Conservation (phyloP, 2,113 vertebrate species). For the Muscicapa adusta region DNA sequence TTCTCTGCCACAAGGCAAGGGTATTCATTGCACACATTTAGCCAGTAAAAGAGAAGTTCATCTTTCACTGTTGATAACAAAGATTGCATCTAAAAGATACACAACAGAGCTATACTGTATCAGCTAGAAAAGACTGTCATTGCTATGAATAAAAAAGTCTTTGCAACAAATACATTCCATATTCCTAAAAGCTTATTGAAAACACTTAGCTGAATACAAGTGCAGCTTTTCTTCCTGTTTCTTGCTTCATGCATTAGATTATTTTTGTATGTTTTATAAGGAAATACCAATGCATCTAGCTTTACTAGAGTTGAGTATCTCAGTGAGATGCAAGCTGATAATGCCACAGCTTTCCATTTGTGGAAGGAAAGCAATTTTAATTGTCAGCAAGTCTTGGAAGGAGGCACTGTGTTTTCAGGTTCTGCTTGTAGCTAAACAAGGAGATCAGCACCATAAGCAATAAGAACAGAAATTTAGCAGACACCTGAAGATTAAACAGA, state of each 20-base stretch:
- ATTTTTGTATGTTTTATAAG: background rate
- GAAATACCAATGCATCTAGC: background rate
- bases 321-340: background rate
- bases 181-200: background rate
- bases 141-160: background rate
- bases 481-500: background rate
- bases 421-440: background rate
- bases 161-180: background rate
- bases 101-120: background rate
- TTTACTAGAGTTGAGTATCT: too few relatives aligned
- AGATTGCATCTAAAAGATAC: background rate
- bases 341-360: background rate
- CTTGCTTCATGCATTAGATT: background rate
- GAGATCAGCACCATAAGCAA: background rate
- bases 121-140: background rate
- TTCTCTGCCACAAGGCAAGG: background rate
- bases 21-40: background rate
- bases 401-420: background rate
- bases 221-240: background rate
- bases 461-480: background rate
- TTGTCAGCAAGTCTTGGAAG: background rate
- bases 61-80: background rate
- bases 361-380: background rate
- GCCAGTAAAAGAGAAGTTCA: background rate
- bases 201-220: background rate